Evolutionary conservation across 1,140 invertebrate species (phyloP).

Genomic region (Drosophila lini): DNA sequence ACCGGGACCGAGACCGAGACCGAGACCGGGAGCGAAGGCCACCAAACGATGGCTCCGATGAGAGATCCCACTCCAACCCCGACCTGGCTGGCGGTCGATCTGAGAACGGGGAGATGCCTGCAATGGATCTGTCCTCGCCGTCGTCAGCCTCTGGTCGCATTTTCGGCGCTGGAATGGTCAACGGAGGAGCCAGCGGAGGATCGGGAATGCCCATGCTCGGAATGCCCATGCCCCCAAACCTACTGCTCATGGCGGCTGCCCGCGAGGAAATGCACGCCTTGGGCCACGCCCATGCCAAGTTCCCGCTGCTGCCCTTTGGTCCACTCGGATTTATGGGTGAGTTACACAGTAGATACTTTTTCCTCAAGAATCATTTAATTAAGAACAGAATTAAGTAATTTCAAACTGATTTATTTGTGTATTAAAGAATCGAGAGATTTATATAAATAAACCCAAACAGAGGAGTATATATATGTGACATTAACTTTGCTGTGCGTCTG

Average conservation of each 20-base stretch:
- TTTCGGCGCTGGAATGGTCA: constrained; percentile 41
- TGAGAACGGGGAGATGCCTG: constrained; percentile 54
- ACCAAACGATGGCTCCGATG: constrained; percentile 43
- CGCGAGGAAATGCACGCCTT: constrained; percentile 78
- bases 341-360: constrained; percentile 16
- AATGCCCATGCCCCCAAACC: constrained; percentile 75
- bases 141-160: constrained; percentile 53
- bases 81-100: constrained; percentile 49
- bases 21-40: constrained; percentile 16
- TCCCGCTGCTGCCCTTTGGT: constrained; percentile 91
- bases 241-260: constrained; percentile 78
- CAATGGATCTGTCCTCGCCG: constrained; percentile 75
- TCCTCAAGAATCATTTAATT: background rate
- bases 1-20: background rate
- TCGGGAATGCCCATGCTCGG: constrained; percentile 58
- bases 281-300: constrained; percentile 73
- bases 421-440: background rate
- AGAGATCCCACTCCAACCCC: constrained; percentile 51
- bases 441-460: constrained; percentile 3
- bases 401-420: background rate
- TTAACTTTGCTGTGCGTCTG: constrained; percentile 16
- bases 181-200: constrained; percentile 39
- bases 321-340: constrained; percentile 89
- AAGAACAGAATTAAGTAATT: background rate
- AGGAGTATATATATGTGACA: constrained; percentile 7